These are phyloP conservation scores for Basileuterus tristriatus DNA, from an alignment of 2,797 vertebrate species.

Conservation along the genomic window DNA sequence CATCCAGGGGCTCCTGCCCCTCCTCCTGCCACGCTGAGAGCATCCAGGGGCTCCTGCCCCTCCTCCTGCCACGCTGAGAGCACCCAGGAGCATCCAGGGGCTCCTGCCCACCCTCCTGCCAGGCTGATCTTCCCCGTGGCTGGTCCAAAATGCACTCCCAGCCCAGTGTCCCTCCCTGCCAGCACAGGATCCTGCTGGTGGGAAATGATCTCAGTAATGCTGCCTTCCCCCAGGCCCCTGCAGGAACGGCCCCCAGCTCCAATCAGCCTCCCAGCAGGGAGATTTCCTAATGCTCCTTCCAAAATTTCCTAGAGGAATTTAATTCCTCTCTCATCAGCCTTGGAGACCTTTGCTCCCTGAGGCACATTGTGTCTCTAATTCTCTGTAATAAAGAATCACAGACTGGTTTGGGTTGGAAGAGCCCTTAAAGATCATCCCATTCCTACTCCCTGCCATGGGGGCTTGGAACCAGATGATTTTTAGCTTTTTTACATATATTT, in stretches of 20 bases:
- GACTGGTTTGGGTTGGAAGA: not conserved
- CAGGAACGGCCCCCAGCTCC: not conserved
- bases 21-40: too few species aligned
- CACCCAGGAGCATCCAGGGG: not conserved
- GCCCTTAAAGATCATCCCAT: not conserved
- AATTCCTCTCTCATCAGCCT: not conserved
- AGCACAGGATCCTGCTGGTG: fast-evolving
- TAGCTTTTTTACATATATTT: too few species aligned
- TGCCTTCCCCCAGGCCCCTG: not conserved
- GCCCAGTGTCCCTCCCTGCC: not conserved
- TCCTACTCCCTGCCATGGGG: not conserved
- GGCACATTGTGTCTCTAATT: not conserved
- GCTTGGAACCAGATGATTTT: not conserved
- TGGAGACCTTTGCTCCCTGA: not conserved
- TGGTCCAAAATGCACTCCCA: not conserved
- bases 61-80: too few species aligned
- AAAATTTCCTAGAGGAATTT: not conserved
- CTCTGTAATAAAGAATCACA: not conserved
- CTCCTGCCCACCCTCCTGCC: not conserved
- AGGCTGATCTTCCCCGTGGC: not conserved
- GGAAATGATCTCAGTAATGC: not conserved
- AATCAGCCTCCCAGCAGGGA: not conserved
- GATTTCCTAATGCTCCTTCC: not conserved
- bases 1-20: too few species aligned
- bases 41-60: too few species aligned